Percentiles rank a stretch among this genome's conserved stretches.
Evolutionary conservation across 1,140 invertebrate genomes (phyloP).

Genomic region (Solenopsis fugax): DNA sequence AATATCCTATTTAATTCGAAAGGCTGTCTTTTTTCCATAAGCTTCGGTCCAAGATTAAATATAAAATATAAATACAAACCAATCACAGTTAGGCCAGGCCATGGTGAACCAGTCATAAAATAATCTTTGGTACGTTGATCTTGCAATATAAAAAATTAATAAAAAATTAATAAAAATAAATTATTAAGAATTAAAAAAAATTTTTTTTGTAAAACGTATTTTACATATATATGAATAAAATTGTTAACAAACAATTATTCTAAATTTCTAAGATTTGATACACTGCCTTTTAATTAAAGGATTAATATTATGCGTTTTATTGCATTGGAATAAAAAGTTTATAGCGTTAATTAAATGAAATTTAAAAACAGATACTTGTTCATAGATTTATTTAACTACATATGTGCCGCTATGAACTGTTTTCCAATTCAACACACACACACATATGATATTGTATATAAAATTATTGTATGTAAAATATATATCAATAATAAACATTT

Average conservation of each 20-base stretch:
- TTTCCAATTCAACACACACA: too few species aligned
- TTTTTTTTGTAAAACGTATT: background rate
- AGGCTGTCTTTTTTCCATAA: conserved; percentile 91
- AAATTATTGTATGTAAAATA: too few species aligned
- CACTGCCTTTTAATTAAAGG: too few species aligned
- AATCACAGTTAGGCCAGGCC: conserved; percentile 87
- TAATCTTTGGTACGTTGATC: conserved; percentile 89
- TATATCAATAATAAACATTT: background rate
- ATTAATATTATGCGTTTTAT: too few species aligned
- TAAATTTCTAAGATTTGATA: too few species aligned
- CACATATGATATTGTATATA: too few species aligned
- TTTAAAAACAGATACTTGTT: too few species aligned
- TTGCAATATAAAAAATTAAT: conserved; percentile 75
- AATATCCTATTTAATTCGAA: conserved; percentile 91
- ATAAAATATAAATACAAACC: conserved; percentile 89
- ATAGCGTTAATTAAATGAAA: too few species aligned
- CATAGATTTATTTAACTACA: too few species aligned
- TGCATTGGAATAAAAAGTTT: too few species aligned
- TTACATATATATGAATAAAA: conserved; percentile 18
- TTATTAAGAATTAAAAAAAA: background rate
- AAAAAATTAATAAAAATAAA: conserved; percentile 22
- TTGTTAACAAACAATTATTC: too few species aligned
- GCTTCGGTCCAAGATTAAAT: conserved; percentile 89
- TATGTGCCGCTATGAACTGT: too few species aligned
- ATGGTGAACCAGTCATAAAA: conserved; percentile 89